phyloP scores from a whole-genome alignment of 1,140 invertebrate species.

The Panulirus ornatus region DNA sequence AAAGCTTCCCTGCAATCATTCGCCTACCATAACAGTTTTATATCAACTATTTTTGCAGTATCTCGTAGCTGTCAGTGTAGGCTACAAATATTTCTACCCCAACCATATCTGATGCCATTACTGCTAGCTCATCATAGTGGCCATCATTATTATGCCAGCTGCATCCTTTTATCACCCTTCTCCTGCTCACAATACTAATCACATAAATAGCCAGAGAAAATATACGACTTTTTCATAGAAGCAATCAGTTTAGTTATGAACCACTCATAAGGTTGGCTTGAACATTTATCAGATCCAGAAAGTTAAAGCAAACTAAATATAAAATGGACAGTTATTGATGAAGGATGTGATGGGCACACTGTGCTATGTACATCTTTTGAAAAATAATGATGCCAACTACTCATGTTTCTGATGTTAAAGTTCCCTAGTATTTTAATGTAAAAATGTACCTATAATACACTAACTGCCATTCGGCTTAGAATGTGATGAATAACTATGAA shows the following conservation, averaged over 20 bases:
- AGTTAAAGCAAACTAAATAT: not conserved
- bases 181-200: too few species aligned
- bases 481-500: slow-evolving; percentile 37
- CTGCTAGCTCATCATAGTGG: not conserved
- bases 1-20: not conserved
- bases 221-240: too few species aligned
- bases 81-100: not conserved
- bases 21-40: not conserved
- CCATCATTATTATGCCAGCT: not conserved
- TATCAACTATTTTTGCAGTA: not conserved
- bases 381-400: not conserved
- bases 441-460: not conserved
- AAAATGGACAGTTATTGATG: not conserved
- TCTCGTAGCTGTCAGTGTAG: not conserved
- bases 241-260: too few species aligned
- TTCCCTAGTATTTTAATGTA: not conserved
- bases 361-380: not conserved
- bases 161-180: not conserved
- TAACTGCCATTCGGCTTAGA: not conserved
- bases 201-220: too few species aligned
- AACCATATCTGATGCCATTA: not conserved
- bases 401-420: not conserved
- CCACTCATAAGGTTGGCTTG: too few species aligned
- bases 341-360: not conserved
- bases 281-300: not conserved